These are phyloP conservation scores for Edolisoma coerulescens DNA, from an alignment of 2,113 vertebrate genomes.

Conservation along the genomic window DNA sequence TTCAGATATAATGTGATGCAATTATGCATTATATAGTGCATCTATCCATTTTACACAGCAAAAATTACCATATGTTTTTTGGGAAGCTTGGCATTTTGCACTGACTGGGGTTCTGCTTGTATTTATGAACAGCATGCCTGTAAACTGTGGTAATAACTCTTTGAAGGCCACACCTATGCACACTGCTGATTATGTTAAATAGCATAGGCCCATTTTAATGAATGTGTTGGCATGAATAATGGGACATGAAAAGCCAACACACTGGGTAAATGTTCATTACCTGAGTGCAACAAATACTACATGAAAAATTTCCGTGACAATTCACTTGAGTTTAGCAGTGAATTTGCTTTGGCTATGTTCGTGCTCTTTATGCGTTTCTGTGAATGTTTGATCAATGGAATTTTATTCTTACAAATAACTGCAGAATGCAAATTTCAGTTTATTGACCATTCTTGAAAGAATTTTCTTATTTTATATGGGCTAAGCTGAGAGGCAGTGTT, in stretches of 20 bases:
- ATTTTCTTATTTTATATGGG: background rate
- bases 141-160: conserved; percentile 1
- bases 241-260: conserved; percentile 26
- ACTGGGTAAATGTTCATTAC: conserved; percentile 41
- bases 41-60: conserved; percentile 26
- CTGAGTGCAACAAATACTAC: conserved; percentile 38
- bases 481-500: background rate
- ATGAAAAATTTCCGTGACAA: background rate
- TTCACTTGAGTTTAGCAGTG: background rate
- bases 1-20: conserved; percentile 44
- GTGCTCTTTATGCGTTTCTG: background rate
- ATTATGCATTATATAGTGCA: conserved; percentile 43
- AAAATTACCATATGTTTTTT: background rate
- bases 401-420: conserved; percentile 16
- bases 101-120: conserved; percentile 3
- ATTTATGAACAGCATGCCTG: background rate
- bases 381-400: conserved; percentile 16
- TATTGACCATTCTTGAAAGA: background rate
- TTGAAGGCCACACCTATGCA: conserved; percentile 42
- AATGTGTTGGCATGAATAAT: conserved; percentile 38
- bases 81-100: conserved; percentile 3
- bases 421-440: conserved; percentile 8
- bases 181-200: background rate
- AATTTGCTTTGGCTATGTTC: background rate
- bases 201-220: conserved; percentile 8